Base-by-base conservation (phyloP, 2,113 vertebrate species). In the Entomyzon cyanotis region DNA sequence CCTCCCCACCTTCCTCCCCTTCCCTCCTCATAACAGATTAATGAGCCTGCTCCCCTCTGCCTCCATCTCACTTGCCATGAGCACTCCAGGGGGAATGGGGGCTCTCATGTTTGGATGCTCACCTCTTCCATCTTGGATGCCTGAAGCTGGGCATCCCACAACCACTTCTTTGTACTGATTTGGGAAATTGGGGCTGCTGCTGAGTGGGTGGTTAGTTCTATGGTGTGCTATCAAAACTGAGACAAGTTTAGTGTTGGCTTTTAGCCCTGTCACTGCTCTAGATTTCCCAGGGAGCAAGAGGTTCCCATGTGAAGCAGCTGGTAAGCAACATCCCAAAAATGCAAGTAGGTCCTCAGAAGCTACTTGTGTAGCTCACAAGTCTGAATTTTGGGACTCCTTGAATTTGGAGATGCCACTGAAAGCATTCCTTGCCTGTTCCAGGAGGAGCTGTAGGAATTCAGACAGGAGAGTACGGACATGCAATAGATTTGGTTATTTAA, bases 11-110 rank as follows among this genome's bases (percentile, higher is more conserved):
- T 7, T 73, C 89, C 56, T 42, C 35, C 42, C 65, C 33, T 73
- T 64, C 84, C 63, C 65, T 86, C 58, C 84, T 94, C 97, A 64
- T 97, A 93, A 97, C 94, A 80, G 27, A 87, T 92, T 53, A 89
- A 89, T 70, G 68, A 92, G 56, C 15, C 30, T 5, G 1, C 39
- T 60, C 74, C 50, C 73, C 67, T 58, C 33, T 42, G 81, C 79
- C 70, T 93, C 70, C 85, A 63, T 69, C 95, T 96, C 84, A 2
- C 90, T 70, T 82, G 50, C 67, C 93, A 79, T 50, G 12, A 95
- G 86, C 16, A 3, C 55, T 65, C 68, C 20, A 7, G 44, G 75
- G 37, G 23, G 0, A 70, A 14, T 11, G 21, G 33, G 68, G 23
- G 28, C 58, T 74, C 37, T 75, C 64, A 5, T 1, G 0, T 53